Base-by-base conservation (phyloP, 2,888 invertebrate genomes). In the Euzophera pinguis region DNA sequence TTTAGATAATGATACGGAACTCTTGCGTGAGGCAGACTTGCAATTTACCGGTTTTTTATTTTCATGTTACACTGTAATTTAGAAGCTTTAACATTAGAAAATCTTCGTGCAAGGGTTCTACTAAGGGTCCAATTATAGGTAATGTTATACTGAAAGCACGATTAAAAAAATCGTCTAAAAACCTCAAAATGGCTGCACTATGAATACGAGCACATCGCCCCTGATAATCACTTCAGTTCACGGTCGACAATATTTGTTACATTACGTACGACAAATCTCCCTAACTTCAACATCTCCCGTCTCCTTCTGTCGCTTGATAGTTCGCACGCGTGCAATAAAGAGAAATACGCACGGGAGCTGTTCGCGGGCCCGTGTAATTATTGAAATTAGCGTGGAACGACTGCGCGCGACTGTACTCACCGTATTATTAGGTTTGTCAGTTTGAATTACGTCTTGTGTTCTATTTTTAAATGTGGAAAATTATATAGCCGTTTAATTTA, bases 171-270 rank as follows among this genome's bases (percentile, higher is more conserved):
- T 32, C 8, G 7, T 32, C 1, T 32, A 32, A 7, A 32, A 10
- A 32, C 7, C 7, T 7, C 32, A 12, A n/a, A 3, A 12, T 10
- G 42, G 47, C 43, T 29, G 6, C 38, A 61, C 74, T 79, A 78
- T 67, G 55, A 69, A 75, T 78, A 65, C 55, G 54, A 52, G 47
- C 37, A 13, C 55, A 54, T 61, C 65, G 69, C 73, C 70, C 67
- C 56, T 63, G 59, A 68, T 73, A 72, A 73, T 76, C 73, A 73
- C 70, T 79, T 74, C 71, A 73, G 71, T 78, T 74, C 74, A 79
- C 75, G 73, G 72, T 74, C 69, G 75, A 78, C 77, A 79, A 79
- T 80, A 79, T 79, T 81, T 72, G 80, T 78, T 64, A 75, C 81
- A 73, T 78, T 22, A 22, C 22, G 22, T 74, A 69, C 71, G 71